Conservation (phyloP, 2,113 vertebrate genomes). For the Podarcis raffonei region DNA sequence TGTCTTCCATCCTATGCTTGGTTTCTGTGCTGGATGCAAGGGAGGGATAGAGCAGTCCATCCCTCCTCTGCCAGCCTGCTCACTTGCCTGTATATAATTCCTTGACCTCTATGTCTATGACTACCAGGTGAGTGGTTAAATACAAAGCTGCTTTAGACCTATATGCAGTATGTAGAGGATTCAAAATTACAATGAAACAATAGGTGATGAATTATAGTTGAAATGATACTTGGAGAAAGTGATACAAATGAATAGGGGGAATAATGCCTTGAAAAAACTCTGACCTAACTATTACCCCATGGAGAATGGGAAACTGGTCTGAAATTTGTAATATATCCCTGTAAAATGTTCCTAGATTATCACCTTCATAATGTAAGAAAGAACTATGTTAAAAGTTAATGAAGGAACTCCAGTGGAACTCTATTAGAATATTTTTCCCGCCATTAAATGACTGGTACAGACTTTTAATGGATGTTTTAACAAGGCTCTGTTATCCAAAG, state of each 20-base stretch:
- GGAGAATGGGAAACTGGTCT: conserved; percentile 57
- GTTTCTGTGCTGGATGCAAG: background rate
- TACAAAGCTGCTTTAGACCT: background rate
- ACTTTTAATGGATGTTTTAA: conserved; percentile 79
- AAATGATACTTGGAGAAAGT: conserved; percentile 26
- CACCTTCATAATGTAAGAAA: conserved; percentile 60
- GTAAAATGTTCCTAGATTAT: background rate
- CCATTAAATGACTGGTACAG: conserved; percentile 74
- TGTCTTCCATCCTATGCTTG: background rate
- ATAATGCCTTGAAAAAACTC: conserved; percentile 30
- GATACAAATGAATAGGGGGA: conserved; percentile 53
- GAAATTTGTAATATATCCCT: conserved; percentile 55
- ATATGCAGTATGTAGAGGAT: background rate
- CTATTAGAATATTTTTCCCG: conserved; percentile 72
- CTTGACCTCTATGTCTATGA: background rate
- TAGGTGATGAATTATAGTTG: conserved; percentile 58
- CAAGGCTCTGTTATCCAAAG: conserved; percentile 78
- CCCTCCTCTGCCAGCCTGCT: background rate
- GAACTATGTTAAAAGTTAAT: conserved; percentile 78
- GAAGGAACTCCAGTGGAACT: conserved; percentile 71
- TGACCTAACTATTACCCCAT: conserved; percentile 65
- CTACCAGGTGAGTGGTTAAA: background rate
- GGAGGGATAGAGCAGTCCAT: background rate
- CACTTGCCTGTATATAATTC: background rate
- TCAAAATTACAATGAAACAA: conserved; percentile 52